Evolutionary conservation across 1,140 invertebrate species (phyloP).

Genomic region (Pachypsylla venusta): DNA sequence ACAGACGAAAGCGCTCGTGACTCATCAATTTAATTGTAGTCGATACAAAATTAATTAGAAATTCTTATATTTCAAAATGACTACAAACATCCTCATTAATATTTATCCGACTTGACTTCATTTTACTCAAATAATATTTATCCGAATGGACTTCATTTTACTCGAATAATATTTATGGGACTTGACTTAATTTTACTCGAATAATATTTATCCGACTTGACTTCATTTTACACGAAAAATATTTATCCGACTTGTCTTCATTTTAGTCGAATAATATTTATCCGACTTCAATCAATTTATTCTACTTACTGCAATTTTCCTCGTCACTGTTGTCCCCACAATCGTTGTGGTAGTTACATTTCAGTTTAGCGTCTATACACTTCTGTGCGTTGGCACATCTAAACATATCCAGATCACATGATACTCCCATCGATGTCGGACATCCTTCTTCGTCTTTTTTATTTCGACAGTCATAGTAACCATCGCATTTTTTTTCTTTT

Average conservation of each 20-base stretch:
- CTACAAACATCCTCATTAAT: too few relatives aligned
- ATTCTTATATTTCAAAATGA: too few relatives aligned
- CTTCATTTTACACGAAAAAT: too few relatives aligned
- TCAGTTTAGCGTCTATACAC: slow-evolving; percentile 62
- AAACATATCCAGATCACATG: slow-evolving; percentile 76
- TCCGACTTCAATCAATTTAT: not conserved
- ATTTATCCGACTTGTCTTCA: not conserved
- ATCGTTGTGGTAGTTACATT: slow-evolving; percentile 80
- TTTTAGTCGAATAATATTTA: not conserved
- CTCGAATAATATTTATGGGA: too few relatives aligned
- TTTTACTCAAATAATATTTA: too few relatives aligned
- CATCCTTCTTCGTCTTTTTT: slow-evolving; percentile 72
- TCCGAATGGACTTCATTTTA: slow-evolving; percentile 56
- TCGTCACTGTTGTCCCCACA: slow-evolving; percentile 84
- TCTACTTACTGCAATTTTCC: slow-evolving; percentile 57
- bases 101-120: not conserved
- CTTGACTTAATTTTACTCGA: too few relatives aligned
- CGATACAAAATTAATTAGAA: too few relatives aligned
- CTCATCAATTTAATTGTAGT: too few relatives aligned
- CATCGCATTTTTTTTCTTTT: slow-evolving; percentile 75
- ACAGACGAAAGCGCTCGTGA: too few relatives aligned
- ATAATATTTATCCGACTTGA: too few relatives aligned
- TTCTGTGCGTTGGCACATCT: slow-evolving; percentile 65
- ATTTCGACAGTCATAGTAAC: slow-evolving; percentile 74
- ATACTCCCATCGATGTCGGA: slow-evolving; percentile 35